A percentile compares a stretch with the other conserved stretches of the same genome.
Conservation (phyloP, 2,888 invertebrate species). For the Nephrotoma appendiculata region DNA sequence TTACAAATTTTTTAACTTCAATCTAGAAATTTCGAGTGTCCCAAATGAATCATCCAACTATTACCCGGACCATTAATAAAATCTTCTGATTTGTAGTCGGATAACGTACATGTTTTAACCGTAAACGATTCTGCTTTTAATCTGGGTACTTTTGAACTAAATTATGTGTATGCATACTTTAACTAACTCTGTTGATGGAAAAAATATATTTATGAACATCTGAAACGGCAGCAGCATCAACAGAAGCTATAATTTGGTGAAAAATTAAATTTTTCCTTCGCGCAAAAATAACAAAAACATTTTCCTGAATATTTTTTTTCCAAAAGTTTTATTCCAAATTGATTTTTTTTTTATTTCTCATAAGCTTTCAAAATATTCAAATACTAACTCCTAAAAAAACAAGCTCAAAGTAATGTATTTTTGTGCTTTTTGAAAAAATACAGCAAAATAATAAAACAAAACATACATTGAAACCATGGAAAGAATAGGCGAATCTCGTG, state of each 20-base stretch:
- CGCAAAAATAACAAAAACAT: not conserved
- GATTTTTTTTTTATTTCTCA: constrained; percentile 1
- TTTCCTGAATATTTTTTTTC: not conserved
- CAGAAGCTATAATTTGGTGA: not conserved
- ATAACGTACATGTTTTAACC: too few species aligned
- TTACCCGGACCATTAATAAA: too few species aligned
- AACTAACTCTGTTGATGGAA: not conserved
- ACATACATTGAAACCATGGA: not conserved
- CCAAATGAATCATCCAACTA: too few species aligned
- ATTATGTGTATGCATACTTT: too few species aligned
- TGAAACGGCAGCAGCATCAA: not conserved
- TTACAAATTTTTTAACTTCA: too few species aligned
- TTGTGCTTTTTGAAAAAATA: not conserved
- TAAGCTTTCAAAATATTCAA: constrained; percentile 4
- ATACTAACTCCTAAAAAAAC: constrained; percentile 2
- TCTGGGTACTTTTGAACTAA: too few species aligned
- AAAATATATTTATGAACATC: not conserved
- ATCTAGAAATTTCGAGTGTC: too few species aligned
- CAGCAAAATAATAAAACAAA: not conserved
- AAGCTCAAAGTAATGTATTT: constrained; percentile 3
- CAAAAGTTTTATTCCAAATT: not conserved
- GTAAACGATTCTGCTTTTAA: too few species aligned
- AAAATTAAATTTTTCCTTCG: not conserved
- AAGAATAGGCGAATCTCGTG: not conserved
- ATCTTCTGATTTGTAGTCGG: too few species aligned